Conservation (phyloP, 2,888 invertebrate species). For the Apamea crenata region DNA sequence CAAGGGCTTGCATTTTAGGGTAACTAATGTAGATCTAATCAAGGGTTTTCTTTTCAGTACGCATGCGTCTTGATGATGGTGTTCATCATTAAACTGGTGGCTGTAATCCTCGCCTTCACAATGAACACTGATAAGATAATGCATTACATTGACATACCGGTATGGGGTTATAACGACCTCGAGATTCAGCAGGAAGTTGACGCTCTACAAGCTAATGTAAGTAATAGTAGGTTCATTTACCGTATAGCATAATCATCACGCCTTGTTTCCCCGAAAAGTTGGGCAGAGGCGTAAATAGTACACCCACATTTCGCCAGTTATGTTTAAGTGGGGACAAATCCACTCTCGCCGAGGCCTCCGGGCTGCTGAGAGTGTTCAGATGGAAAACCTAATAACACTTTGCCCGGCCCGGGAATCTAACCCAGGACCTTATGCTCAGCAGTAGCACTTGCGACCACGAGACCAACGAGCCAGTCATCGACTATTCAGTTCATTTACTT, state of each 20-base stretch:
- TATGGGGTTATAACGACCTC: conserved; percentile 76
- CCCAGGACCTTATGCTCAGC: not conserved
- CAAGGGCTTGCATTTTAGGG: too few relatives aligned
- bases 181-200: conserved; percentile 84
- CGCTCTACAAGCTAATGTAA: conserved; percentile 79
- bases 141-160: conserved; percentile 77
- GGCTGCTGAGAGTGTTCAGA: not conserved
- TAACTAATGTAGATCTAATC: not conserved
- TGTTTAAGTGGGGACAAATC: not conserved
- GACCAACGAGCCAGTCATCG: not conserved
- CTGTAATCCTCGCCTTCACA: conserved; percentile 83
- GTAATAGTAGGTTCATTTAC: conserved; percentile 34
- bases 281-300: not conserved
- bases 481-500: not conserved
- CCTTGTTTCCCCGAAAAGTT: not conserved
- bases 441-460: not conserved
- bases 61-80: conserved; percentile 80
- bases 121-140: conserved; percentile 71
- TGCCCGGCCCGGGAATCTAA: not conserved
- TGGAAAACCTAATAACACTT: not conserved
- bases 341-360: not conserved
- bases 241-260: not conserved
- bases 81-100: conserved; percentile 79
- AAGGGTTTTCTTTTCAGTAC: conserved; percentile 78
- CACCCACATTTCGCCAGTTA: not conserved